Evolutionary conservation across 2,797 vertebrate species (phyloP), one percentile per base, ranked within the genome.

Genomic region (Propithecus perrieri): DNA sequence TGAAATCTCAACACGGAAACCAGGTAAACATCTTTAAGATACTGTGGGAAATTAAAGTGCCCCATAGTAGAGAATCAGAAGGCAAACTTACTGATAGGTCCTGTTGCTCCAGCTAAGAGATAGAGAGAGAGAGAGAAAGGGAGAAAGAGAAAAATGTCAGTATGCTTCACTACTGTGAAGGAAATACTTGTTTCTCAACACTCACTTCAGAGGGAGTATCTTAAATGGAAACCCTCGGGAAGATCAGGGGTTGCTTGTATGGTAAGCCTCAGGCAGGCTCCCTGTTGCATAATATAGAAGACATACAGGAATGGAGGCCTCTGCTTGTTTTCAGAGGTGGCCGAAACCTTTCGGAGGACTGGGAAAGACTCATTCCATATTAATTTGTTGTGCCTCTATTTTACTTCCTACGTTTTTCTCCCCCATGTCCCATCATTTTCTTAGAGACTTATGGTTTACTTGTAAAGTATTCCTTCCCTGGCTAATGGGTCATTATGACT

Each of bases 11-110:
- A 57, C 4, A 12, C 38, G 48, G 41, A 85, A 90, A 87, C 15
- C 46, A 46, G 24, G 38, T 30, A 35, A 92, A 12, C 1, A 75
- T n/a, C 33, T 38, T 4, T 85, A 76, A 92, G 35, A 59, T 78
- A 78, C 18, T 65, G 8, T 2, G 90, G 30, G 57, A 67, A 83
- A 71, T 26, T 48, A 74, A 69, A 61, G 61, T 74, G 14, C 4
- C 43, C 13, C 35, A 46, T 5, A 67, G n/a, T 69, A 13, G n/a
- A 91, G 48, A 93, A 74, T 81, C 5, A 50, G 55, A 57, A 0
- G 50, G 28, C 7, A 85, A 89, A 97, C 97, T 98, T 97, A 97
- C 96, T 97, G 85, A 97, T 97, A 59, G 95, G 61, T 95, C 96
- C 96, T 4, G 88, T 96, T 72, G 91, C n/a, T 97, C 94, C 88